Base-by-base conservation (phyloP, 2,888 invertebrate species). In the Archips crataeganus region DNA sequence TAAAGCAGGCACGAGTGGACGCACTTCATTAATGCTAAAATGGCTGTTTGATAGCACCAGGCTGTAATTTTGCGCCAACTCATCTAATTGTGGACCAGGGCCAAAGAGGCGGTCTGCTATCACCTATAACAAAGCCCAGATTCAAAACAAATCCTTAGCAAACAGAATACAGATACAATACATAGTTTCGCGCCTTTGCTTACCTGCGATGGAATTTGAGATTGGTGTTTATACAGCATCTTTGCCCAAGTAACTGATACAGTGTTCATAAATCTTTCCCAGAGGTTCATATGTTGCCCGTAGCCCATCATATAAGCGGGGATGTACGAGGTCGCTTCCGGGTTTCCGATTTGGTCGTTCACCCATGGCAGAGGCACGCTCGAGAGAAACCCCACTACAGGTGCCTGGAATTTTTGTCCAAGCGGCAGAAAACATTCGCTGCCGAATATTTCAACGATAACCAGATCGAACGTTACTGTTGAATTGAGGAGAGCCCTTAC, bases 371-470 rank as follows among this genome's bases (percentile, higher is more conserved):
- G 82, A 5, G 95, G 91, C 0, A 95, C 92, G 75, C 95, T 95
- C 0, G 95, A 95, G 2, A 95, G 89, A 2, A 95, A 84, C 1
- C 95, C 95, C 1, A 96, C 90, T 0, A 95, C 90, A 0, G 96
- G 96, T 1, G 95, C 93, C 68, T 93, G 88, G 70, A 95, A 95
- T 77, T 91, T 88, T 77, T 91, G 88, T 0, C 95, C 95, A 23
- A 96, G 90, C 0, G 95, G 95, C 36, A 96, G 87, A 73, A 95
- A 95, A 76, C 96, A 96, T 78, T 96, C 95, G 23, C 94, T 93
- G 8, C 95, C 95, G 76, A 96, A 96, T 4, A 95, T 91, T 85
- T 94, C 94, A 1, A 94, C 90, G 66, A 95, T 92, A 5, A 95
- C 85, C 77, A 94, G 77, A 73, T 94, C 95, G 76, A 89, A 94